Base-by-base conservation (phyloP, 92 coral and sea anemone genomes). In the Umimayanthus kanabou region DNA sequence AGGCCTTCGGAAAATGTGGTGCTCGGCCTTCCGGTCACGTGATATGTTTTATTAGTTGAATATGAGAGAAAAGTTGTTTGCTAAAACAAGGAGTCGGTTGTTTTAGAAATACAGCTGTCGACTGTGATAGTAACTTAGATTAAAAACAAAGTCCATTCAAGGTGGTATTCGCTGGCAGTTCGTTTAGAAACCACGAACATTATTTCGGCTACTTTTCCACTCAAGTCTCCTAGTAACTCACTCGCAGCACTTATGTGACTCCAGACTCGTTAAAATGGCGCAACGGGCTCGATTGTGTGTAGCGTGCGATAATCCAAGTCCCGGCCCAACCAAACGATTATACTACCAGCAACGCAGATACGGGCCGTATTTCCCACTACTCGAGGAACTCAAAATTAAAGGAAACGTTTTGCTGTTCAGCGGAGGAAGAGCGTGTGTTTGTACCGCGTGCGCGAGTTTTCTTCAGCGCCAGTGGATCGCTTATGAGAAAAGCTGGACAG, bases 361-460 rank as follows among this genome's bases (percentile, higher is more conserved):
- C 65, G 99, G 99, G 16, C 98, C 99, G 4, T 97, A 91, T 82
- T 97, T 97, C 55, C 99, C 99, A 0, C 79, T 97, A 14, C 87
- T 97, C 73, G 95, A 93, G 77, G 92, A 90, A n/a, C 92, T 86
- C 28, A 91, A 88, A 92, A 88, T 39, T 33, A 88, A 85, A 9
- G 91, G 87, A 9, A 97, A 97, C 58, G 85, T 89, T 1, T 80
- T 80, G 73, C 81, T 95, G 50, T 97, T 93, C 79, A 86, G 90
- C 40, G 96, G 92, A 20, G 99, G 99, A 25, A 88, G 97, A 10
- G 96, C 91, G 0, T 80, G 92, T 25, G 95, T 97, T 20, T 97
- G 99, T 55, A 97, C 94, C 3, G 91, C 98, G 6, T 97, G 99
- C 81, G 94, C 99, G 4, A 97, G 95, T 47, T 96, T 93, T 85